These are phyloP conservation scores for Chelmon rostratus DNA, from an alignment of 2,797 vertebrate genomes.

Conservation along the genomic window DNA sequence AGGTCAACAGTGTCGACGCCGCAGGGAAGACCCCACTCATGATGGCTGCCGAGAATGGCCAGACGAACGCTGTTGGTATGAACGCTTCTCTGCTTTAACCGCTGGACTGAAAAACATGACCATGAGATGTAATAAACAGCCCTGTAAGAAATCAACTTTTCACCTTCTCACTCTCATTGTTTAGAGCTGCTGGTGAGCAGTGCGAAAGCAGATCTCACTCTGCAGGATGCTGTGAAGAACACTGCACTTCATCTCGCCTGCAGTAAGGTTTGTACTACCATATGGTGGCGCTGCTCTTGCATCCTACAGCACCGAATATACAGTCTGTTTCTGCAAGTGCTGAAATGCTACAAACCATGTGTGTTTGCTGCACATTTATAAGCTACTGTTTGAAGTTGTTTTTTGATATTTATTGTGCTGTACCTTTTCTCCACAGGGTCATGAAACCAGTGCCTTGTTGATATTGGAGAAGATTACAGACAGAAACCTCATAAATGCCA, in stretches of 20 bases:
- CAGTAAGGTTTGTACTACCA: conserved; percentile 91
- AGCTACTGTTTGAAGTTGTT: background rate
- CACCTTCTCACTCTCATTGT: conserved; percentile 11
- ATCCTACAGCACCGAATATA: background rate
- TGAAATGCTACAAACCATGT: background rate
- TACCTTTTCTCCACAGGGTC: conserved; percentile 87
- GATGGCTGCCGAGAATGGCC: conserved; percentile 98
- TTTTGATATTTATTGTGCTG: background rate
- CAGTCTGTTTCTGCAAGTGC: background rate
- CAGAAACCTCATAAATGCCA: conserved; percentile 98
- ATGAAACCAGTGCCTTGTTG: conserved; percentile 99
- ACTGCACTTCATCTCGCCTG: conserved; percentile 98
- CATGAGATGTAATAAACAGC: background rate
- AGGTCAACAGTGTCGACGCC: conserved; percentile 92
- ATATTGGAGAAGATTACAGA: conserved; percentile 99
- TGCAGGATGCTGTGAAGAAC: conserved; percentile 96
- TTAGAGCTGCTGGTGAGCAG: conserved; percentile 97
- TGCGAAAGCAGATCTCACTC: conserved; percentile 96
- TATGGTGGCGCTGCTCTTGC: conserved; percentile 46
- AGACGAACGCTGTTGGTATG: conserved; percentile 96
- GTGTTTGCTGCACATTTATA: background rate
- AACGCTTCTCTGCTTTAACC: background rate
- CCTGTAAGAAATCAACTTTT: too few relatives aligned
- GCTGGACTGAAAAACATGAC: background rate
- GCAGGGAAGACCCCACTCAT: conserved; percentile 96